These are phyloP conservation scores for Stratiolaelaps scimitus DNA, from an alignment of 1,140 invertebrate species.

Conservation along the genomic window DNA sequence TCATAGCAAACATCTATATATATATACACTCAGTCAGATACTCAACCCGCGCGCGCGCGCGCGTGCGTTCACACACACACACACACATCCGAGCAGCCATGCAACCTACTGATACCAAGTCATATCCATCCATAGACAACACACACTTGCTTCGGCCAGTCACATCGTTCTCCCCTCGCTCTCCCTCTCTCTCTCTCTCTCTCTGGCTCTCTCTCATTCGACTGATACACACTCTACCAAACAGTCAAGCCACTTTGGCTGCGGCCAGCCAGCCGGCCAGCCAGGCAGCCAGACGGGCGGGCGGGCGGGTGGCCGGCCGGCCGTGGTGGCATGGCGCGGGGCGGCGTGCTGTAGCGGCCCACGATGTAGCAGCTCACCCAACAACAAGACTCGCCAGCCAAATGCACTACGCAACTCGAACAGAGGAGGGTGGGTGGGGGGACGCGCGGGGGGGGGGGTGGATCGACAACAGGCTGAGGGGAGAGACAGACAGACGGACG, in stretches of 20 bases:
- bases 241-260: too few relatives aligned
- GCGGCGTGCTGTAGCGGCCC: not conserved
- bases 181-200: too few relatives aligned
- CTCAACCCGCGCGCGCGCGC: too few relatives aligned
- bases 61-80: too few relatives aligned
- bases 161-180: too few relatives aligned
- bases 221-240: too few relatives aligned
- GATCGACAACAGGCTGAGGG: not conserved
- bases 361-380: not conserved
- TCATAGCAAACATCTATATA: not conserved
- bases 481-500: constrained; percentile 3
- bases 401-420: not conserved
- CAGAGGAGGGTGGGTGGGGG: not conserved
- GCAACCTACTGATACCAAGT: too few relatives aligned
- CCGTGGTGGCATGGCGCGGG: not conserved
- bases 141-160: too few relatives aligned
- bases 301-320: not conserved
- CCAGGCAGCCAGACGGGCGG: not conserved
- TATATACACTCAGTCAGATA: not conserved
- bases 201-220: too few relatives aligned
- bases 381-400: not conserved
- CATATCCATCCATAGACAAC: too few relatives aligned
- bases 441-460: not conserved
- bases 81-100: too few relatives aligned
- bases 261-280: too few relatives aligned